Evolutionary conservation across 2,888 invertebrate species (phyloP).

Genomic region (Dasypogon diadema): DNA sequence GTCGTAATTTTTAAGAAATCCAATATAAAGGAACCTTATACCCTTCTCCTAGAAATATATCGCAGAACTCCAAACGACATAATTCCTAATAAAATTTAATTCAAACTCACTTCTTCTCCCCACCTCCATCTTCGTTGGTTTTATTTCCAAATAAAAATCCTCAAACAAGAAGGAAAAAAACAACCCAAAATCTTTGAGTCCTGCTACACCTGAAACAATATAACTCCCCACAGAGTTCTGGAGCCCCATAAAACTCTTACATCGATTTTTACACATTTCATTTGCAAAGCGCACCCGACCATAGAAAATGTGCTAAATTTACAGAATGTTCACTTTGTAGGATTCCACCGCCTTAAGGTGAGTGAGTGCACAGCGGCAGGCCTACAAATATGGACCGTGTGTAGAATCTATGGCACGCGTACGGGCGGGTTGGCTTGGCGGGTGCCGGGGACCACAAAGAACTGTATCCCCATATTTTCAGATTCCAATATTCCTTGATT

Average conservation of each 20-base stretch:
- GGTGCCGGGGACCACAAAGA: too few relatives aligned
- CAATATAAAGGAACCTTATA: too few relatives aligned
- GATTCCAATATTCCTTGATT: slow-evolving; percentile 51
- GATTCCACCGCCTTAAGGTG: not conserved
- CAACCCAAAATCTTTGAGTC: too few relatives aligned
- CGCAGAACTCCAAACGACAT: too few relatives aligned
- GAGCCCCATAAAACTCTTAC: slow-evolving; percentile 1
- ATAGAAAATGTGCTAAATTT: slow-evolving; percentile 35
- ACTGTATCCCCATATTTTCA: slow-evolving; percentile 31
- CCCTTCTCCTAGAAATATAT: too few relatives aligned
- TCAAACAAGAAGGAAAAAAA: too few relatives aligned
- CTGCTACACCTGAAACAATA: not conserved
- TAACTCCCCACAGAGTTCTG: not conserved
- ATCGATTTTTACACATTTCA: slow-evolving; percentile 38
- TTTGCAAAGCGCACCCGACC: slow-evolving; percentile 18
- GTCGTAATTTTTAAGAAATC: too few relatives aligned
- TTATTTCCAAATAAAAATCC: too few relatives aligned
- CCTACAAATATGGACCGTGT: not conserved
- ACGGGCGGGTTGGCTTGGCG: too few relatives aligned
- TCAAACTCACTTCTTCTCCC: too few relatives aligned
- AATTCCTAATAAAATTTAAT: too few relatives aligned
- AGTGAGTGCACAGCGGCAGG: not conserved
- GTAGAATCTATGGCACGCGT: slow-evolving; percentile 35
- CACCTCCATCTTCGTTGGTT: too few relatives aligned
- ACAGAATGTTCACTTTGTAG: slow-evolving; percentile 23